These are phyloP conservation scores for Pollachius pollachius DNA, from an alignment of 2,113 vertebrate genomes.

Conservation along the genomic window DNA sequence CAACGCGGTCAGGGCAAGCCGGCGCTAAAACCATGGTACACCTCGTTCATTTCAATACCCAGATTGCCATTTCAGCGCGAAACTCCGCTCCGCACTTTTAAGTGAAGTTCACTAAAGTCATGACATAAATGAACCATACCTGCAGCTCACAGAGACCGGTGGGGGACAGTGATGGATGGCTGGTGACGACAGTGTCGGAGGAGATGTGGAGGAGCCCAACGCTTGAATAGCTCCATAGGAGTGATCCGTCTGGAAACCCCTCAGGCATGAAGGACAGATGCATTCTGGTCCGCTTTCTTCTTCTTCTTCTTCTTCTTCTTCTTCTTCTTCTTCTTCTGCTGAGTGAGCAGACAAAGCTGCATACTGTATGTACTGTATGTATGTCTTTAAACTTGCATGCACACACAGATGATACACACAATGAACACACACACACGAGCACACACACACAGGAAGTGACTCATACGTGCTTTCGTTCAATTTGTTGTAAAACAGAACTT, in stretches of 20 bases:
- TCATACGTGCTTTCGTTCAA: too few species aligned
- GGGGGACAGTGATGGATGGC: constrained; percentile 36
- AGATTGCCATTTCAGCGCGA: too few species aligned
- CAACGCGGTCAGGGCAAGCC: too few species aligned
- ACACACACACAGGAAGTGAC: too few species aligned
- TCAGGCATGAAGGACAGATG: constrained; percentile 33
- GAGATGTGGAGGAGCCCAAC: not conserved
- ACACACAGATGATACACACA: not conserved
- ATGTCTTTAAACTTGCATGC: constrained; percentile 11
- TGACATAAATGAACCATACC: constrained; percentile 14
- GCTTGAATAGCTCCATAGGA: not conserved
- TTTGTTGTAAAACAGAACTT: too few species aligned
- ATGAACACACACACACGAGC: not conserved
- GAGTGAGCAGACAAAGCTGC: not conserved
- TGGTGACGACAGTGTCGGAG: constrained; percentile 23
- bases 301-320: not conserved
- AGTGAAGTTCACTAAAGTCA: not conserved
- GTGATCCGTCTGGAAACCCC: constrained; percentile 27
- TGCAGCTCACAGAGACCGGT: constrained; percentile 25
- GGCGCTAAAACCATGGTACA: too few species aligned
- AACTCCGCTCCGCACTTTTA: not conserved
- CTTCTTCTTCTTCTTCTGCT: not conserved
- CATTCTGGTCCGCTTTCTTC: not conserved
- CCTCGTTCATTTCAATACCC: too few species aligned
- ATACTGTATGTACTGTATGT: not conserved